phyloP scores from a whole-genome alignment of 92 coral and sea anemone genomes.

The Pocillopora grandis region DNA sequence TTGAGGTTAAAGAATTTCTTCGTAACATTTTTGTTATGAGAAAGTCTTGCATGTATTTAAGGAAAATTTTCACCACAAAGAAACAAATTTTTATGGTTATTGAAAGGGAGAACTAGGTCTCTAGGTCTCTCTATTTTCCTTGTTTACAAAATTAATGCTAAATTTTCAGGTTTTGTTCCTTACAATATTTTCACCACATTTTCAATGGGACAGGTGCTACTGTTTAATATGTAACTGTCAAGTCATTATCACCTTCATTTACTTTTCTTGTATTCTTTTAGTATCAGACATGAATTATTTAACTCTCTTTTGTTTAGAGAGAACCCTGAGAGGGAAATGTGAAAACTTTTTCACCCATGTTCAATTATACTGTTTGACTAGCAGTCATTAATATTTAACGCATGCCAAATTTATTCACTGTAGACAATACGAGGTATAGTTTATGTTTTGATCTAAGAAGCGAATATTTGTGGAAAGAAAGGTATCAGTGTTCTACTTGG shows the following conservation, averaged over 20 bases:
- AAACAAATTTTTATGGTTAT: no score
- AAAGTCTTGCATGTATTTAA: no score
- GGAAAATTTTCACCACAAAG: no score
- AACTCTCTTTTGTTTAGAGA: not conserved
- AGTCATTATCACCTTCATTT: slow-evolving; percentile 6
- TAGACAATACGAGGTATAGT: not conserved
- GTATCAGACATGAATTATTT: not conserved
- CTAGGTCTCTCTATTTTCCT: no score
- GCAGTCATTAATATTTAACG: not conserved
- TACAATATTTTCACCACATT: no score
- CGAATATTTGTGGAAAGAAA: not conserved
- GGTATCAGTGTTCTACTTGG: not conserved
- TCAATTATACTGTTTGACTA: not conserved
- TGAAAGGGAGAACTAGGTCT: no score
- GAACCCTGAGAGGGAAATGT: not conserved
- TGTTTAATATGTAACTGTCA: not conserved
- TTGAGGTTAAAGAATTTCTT: no score
- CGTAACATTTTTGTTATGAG: no score
- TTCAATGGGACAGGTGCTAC: no score
- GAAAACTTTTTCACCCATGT: not conserved
- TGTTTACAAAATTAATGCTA: no score
- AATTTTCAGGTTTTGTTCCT: no score
- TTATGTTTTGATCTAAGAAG: not conserved
- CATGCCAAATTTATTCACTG: not conserved
- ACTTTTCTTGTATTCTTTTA: not conserved